A percentile compares a stretch with the other conserved stretches of the same genome.
phyloP scores from a whole-genome alignment of 2,888 invertebrate genomes.

The Caradrina kadenii region DNA sequence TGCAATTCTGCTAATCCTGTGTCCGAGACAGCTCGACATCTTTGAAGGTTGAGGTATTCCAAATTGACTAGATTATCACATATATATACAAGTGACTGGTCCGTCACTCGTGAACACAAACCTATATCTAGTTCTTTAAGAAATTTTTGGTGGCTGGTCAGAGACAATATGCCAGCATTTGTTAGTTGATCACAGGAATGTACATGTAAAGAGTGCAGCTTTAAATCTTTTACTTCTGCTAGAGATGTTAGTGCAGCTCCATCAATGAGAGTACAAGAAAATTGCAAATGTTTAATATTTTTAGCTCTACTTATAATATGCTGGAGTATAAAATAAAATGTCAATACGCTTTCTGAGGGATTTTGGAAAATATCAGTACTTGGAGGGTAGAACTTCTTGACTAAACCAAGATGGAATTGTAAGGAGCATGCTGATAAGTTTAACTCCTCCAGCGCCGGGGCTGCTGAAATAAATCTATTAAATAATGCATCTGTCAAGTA shows the following conservation, averaged over 20 bases:
- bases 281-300: slow-evolving; percentile 91
- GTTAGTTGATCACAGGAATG: slow-evolving; percentile 92
- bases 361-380: slow-evolving; percentile 76
- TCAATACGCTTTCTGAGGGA: slow-evolving; percentile 93
- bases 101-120: slow-evolving; percentile 92
- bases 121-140: slow-evolving; percentile 92
- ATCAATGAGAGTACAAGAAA: slow-evolving; percentile 93
- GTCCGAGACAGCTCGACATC: slow-evolving; percentile 92
- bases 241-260: slow-evolving; percentile 91
- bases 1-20: slow-evolving; percentile 89
- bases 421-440: slow-evolving; percentile 93
- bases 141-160: slow-evolving; percentile 89
- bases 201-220: slow-evolving; percentile 88
- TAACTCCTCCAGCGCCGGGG: slow-evolving; percentile 91
- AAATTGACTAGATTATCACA: slow-evolving; percentile 90
- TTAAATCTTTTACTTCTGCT: slow-evolving; percentile 87
- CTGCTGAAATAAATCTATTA: slow-evolving; percentile 91
- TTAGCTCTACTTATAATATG: slow-evolving; percentile 89
- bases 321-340: slow-evolving; percentile 92
- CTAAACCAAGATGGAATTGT: slow-evolving; percentile 93
- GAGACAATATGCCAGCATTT: slow-evolving; percentile 88
- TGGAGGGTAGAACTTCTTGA: slow-evolving; percentile 92
- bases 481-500: slow-evolving; percentile 94
- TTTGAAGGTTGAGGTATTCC: slow-evolving; percentile 91
- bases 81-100: slow-evolving; percentile 91